phyloP scores from a whole-genome alignment of 2,888 invertebrate species.

The Nephrotoma flavescens region DNA sequence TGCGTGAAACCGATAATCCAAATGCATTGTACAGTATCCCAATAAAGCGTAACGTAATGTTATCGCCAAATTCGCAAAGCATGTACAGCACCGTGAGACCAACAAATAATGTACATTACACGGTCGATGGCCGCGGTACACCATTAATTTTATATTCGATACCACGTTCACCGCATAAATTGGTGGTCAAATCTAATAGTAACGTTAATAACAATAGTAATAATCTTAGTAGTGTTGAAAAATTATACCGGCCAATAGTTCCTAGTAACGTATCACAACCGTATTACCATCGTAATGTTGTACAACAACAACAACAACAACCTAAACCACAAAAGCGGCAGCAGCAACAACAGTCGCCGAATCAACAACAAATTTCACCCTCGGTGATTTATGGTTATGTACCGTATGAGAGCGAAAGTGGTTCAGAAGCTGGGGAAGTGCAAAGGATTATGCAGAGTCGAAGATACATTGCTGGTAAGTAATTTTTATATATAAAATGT shows the following conservation, averaged over 20 bases:
- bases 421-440: conserved; percentile 57
- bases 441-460: conserved; percentile 39
- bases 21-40: background rate
- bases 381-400: background rate
- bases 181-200: background rate
- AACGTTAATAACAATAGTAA: background rate
- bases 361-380: background rate
- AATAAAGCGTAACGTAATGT: background rate
- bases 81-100: background rate
- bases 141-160: conserved; percentile 25
- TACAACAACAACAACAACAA: background rate
- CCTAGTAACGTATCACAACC: background rate
- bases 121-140: conserved; percentile 22
- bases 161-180: background rate
- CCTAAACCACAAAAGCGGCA: background rate
- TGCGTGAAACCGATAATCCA: background rate
- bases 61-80: background rate
- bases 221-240: background rate
- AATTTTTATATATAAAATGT: background rate
- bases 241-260: conserved; percentile 1
- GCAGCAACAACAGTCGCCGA: conserved; percentile 8
- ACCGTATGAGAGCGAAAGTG: conserved; percentile 45
- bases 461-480: conserved; percentile 4
- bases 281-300: background rate
- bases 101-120: background rate